Evolutionary conservation across 2,797 vertebrate genomes (phyloP).

Genomic region (Otolemur crassicaudatus): DNA sequence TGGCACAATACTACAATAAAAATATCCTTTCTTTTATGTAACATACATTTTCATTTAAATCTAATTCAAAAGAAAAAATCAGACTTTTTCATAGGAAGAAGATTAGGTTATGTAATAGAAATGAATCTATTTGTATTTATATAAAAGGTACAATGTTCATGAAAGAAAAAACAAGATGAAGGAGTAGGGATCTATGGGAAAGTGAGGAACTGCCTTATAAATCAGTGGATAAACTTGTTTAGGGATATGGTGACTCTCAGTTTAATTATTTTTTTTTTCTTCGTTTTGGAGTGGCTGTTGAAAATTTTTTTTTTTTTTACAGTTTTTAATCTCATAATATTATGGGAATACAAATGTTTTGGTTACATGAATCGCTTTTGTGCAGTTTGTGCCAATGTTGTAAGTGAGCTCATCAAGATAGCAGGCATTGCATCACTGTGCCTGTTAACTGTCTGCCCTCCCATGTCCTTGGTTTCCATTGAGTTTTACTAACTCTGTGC

Average conservation of each 20-base stretch:
- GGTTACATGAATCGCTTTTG: too few relatives aligned
- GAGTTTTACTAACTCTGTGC: too few relatives aligned
- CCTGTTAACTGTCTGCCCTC: too few relatives aligned
- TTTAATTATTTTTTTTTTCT: too few relatives aligned
- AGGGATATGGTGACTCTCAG: not conserved
- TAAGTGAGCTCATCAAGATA: too few relatives aligned
- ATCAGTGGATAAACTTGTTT: not conserved
- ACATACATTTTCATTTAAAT: conserved; percentile 11
- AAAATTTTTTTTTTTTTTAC: too few relatives aligned
- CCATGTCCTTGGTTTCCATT: too few relatives aligned
- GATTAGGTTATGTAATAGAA: not conserved
- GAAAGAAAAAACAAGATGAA: not conserved
- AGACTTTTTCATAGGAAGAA: not conserved
- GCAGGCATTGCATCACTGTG: accelerated
- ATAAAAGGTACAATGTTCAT: not conserved
- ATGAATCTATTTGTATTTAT: not conserved
- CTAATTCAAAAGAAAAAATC: not conserved
- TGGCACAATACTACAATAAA: not conserved
- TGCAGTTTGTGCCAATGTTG: too few relatives aligned
- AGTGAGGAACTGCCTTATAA: not conserved
- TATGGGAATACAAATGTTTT: too few relatives aligned
- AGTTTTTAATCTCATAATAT: too few relatives aligned
- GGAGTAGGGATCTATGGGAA: not conserved
- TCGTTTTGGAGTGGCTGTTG: too few relatives aligned
- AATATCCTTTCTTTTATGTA: not conserved